Conservation (phyloP, 2,113 vertebrate species). For the Neolamprologus hecqui region DNA sequence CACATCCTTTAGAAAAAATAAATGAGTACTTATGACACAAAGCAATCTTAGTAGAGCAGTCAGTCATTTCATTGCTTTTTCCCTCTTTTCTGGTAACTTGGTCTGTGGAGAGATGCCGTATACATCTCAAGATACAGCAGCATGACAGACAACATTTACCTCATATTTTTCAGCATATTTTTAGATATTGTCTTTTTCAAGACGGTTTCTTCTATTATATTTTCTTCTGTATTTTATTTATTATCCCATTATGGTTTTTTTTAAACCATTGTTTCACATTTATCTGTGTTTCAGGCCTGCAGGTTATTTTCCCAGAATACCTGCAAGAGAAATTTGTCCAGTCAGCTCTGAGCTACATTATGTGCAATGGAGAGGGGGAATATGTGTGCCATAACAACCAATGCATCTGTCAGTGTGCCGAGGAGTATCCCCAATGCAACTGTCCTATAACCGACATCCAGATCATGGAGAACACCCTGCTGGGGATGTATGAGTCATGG, state of each 20-base stretch:
- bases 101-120: background rate
- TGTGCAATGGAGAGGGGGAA: slow-evolving; percentile 97
- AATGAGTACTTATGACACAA: background rate
- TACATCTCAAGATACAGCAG: background rate
- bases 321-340: slow-evolving; percentile 99
- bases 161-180: background rate
- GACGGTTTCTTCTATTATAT: background rate
- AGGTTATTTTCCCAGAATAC: slow-evolving; percentile 97
- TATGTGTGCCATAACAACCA: slow-evolving; percentile 91
- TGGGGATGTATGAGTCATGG: slow-evolving; percentile 91
- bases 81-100: background rate
- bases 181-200: background rate
- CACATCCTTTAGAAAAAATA: slow-evolving; percentile 14
- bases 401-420: slow-evolving; percentile 87
- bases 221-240: background rate
- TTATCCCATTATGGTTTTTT: fast-evolving
- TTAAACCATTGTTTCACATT: background rate
- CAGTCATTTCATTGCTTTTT: background rate
- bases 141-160: background rate
- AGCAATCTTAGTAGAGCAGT: background rate
- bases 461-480: slow-evolving; percentile 93
- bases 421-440: slow-evolving; percentile 97
- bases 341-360: slow-evolving; percentile 98
- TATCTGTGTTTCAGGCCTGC: slow-evolving; percentile 81
- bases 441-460: slow-evolving; percentile 97